Conservation (phyloP, 2,888 invertebrate genomes). For the Celastrina argiolus region DNA sequence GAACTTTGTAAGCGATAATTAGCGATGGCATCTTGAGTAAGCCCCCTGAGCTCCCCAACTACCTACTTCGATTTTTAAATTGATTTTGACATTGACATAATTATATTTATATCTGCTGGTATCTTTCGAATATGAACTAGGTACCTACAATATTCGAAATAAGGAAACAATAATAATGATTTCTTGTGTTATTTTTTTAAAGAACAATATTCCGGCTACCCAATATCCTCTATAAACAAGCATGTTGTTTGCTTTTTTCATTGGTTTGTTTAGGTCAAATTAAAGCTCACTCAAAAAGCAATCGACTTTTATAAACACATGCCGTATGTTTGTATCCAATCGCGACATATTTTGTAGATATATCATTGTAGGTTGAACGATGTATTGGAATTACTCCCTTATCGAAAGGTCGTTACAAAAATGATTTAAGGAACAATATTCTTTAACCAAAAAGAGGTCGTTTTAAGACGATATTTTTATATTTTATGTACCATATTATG, state of each 20-base stretch:
- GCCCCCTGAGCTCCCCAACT: too few species aligned
- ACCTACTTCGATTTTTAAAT: too few species aligned
- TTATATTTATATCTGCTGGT: too few species aligned
- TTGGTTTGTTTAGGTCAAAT: slow-evolving; percentile 20
- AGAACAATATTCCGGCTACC: background rate
- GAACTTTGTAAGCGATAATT: too few species aligned
- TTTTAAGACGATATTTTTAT: too few species aligned
- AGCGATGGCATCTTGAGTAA: too few species aligned
- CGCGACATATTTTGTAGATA: slow-evolving; percentile 2
- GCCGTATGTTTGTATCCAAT: background rate
- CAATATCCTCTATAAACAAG: slow-evolving; percentile 11
- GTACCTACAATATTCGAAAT: background rate
- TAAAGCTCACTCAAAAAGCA: slow-evolving; percentile 12
- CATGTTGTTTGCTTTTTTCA: slow-evolving; percentile 9
- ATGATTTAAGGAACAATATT: too few species aligned
- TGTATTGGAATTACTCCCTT: background rate
- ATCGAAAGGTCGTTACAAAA: too few species aligned
- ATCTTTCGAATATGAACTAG: too few species aligned
- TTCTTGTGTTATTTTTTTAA: slow-evolving; percentile 7
- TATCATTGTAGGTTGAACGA: background rate
- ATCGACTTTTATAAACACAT: slow-evolving; percentile 16
- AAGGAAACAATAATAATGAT: background rate
- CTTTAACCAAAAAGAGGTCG: too few species aligned
- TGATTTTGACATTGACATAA: too few species aligned
- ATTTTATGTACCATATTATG: too few species aligned